Evolutionary conservation across 1,140 invertebrate species (phyloP).

Genomic region (Diploscapter pachys): DNA sequence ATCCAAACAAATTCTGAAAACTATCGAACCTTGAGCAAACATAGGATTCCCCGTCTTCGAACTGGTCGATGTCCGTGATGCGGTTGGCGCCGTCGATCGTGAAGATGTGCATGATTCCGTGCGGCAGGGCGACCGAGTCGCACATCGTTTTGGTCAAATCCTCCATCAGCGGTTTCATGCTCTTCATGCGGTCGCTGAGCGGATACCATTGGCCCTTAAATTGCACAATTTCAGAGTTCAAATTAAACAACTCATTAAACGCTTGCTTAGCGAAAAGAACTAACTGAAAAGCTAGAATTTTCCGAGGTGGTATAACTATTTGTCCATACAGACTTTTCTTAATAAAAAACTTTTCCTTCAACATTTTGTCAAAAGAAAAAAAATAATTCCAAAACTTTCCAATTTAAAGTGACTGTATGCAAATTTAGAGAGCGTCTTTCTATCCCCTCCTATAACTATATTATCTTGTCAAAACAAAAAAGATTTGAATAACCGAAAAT

Average conservation of each 20-base stretch:
- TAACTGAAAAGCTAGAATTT: not conserved
- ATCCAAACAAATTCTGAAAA: constrained; percentile 2
- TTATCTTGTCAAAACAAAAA: constrained; percentile 62
- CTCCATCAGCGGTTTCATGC: constrained; percentile 83
- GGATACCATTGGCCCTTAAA: constrained; percentile 75
- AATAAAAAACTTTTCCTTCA: no score
- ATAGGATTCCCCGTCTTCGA: constrained; percentile 41
- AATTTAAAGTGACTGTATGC: no score
- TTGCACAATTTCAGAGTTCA: constrained; percentile 62
- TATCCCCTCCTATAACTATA: not conserved
- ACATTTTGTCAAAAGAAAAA: no score
- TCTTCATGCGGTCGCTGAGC: constrained; percentile 75
- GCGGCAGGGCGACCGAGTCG: constrained; percentile 79
- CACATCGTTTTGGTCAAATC: constrained; percentile 70
- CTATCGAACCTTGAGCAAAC: constrained; percentile 34
- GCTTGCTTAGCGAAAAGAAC: not conserved
- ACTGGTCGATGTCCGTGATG: constrained; percentile 40
- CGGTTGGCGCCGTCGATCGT: constrained; percentile 60
- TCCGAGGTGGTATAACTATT: no score
- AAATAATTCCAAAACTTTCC: no score
- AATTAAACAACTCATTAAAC: not conserved
- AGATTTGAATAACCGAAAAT: constrained; percentile 5
- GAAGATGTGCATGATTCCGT: constrained; percentile 83
- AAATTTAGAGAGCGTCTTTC: no score
- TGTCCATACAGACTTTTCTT: no score